Conservation (phyloP, 2,888 invertebrate genomes). For the Strigamia maritima region DNA sequence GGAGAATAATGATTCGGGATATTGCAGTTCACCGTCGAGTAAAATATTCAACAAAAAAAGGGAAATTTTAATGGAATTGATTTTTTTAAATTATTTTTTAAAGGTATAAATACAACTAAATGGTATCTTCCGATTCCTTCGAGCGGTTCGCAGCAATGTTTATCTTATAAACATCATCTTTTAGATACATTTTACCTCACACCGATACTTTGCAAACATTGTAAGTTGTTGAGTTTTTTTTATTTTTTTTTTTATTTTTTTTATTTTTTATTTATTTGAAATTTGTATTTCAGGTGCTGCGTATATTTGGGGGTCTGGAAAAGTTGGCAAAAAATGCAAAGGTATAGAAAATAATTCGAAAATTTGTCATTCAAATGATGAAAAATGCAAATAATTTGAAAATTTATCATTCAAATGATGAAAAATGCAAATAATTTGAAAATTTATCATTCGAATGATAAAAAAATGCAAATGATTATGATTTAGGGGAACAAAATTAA, state of each 20-base stretch:
- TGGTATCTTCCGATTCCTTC: neutral
- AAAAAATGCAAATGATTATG: too few species aligned
- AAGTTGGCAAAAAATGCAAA: conserved; percentile 61
- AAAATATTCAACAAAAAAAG: neutral
- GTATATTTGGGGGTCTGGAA: conserved; percentile 63
- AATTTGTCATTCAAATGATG: neutral
- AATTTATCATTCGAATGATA: neutral
- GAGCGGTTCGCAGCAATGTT: neutral
- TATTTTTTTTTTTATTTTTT: conserved; percentile 43
- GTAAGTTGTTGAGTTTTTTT: conserved; percentile 54
- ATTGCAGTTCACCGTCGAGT: conserved; percentile 44
- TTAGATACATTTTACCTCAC: conserved; percentile 57
- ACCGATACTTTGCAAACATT: conserved; percentile 59
- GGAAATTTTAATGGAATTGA: too few species aligned
- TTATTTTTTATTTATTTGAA: neutral
- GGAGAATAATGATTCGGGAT: conserved; percentile 45
- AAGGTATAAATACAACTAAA: neutral
- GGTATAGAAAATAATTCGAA: conserved; percentile 55
- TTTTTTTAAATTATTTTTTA: neutral
- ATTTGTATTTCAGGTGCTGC: conserved; percentile 57
- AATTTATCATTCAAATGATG: neutral
- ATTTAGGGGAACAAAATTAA: too few species aligned
- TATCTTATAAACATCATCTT: conserved; percentile 52
- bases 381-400: too few species aligned
- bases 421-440: too few species aligned